Conservation (phyloP, 35 echinoderm and acorn worm species). For the Apostichopus californicus region DNA sequence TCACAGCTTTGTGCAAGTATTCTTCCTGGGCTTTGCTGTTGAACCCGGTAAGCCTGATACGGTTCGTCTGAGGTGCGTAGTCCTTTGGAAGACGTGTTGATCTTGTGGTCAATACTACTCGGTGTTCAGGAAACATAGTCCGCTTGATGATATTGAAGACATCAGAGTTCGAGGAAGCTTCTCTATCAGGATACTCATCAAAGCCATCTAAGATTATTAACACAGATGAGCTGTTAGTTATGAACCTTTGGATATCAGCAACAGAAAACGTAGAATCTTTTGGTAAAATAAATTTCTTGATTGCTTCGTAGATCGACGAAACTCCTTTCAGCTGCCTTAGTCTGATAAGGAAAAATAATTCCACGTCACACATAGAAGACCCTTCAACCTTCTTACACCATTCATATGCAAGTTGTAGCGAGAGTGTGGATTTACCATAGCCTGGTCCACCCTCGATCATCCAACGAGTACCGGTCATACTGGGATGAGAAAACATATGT, state of each 20-base stretch:
- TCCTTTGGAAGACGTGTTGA: neutral
- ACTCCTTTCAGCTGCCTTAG: neutral
- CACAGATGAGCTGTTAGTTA: neutral
- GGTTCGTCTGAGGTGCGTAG: neutral
- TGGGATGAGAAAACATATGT: neutral
- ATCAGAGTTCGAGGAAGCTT: neutral
- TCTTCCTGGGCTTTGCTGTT: neutral
- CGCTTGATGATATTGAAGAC: neutral
- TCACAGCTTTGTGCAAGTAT: neutral
- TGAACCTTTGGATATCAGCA: neutral
- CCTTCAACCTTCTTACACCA: neutral
- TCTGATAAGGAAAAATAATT: neutral
- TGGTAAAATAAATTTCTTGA: neutral
- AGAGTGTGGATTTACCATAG: neutral
- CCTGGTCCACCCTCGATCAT: conserved; percentile 23
- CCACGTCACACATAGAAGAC: neutral
- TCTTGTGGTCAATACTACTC: neutral
- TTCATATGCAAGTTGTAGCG: conserved; percentile 9
- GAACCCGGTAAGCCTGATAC: neutral
- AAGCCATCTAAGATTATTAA: neutral
- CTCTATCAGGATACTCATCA: neutral
- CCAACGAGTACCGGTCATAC: neutral
- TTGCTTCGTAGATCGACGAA: too few relatives aligned
- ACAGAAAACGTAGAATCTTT: neutral
- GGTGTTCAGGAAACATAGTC: neutral